These are phyloP conservation scores for Leptodirus hochenwartii DNA, from an alignment of 2,888 invertebrate genomes.

Conservation along the genomic window DNA sequence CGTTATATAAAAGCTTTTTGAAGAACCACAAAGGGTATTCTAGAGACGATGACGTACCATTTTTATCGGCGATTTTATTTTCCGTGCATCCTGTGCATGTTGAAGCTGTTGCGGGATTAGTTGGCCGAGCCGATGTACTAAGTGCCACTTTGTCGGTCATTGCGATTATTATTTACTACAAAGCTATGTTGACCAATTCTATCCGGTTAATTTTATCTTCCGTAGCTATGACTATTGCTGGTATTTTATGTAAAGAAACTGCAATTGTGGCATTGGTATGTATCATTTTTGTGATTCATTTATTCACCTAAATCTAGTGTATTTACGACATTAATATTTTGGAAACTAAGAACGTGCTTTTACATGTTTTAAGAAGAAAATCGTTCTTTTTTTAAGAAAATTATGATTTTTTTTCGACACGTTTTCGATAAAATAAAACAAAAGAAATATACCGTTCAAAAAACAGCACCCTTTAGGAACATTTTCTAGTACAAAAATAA, in stretches of 20 bases:
- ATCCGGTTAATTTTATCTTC: conserved; percentile 17
- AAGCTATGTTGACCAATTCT: conserved; percentile 21
- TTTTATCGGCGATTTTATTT: conserved; percentile 57
- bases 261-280: conserved; percentile 78
- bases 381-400: too few relatives aligned
- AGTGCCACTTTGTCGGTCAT: conserved; percentile 60
- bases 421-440: too few relatives aligned
- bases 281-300: too few relatives aligned
- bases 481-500: too few relatives aligned
- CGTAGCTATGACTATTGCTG: conserved; percentile 34
- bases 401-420: too few relatives aligned
- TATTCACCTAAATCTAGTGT: conserved; percentile 8
- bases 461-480: too few relatives aligned
- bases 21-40: not conserved
- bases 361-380: too few relatives aligned
- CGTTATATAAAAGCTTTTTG: conserved; percentile 19
- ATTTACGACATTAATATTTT: too few relatives aligned
- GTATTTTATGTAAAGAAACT: conserved; percentile 86
- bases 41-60: conserved; percentile 31
- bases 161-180: conserved; percentile 46
- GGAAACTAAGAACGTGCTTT: too few relatives aligned
- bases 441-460: too few relatives aligned
- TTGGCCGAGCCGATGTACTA: conserved; percentile 82
- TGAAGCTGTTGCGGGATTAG: conserved; percentile 82
- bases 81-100: conserved; percentile 85